Conservation (phyloP, 2,113 vertebrate genomes). For the Plestiodon gilberti region DNA sequence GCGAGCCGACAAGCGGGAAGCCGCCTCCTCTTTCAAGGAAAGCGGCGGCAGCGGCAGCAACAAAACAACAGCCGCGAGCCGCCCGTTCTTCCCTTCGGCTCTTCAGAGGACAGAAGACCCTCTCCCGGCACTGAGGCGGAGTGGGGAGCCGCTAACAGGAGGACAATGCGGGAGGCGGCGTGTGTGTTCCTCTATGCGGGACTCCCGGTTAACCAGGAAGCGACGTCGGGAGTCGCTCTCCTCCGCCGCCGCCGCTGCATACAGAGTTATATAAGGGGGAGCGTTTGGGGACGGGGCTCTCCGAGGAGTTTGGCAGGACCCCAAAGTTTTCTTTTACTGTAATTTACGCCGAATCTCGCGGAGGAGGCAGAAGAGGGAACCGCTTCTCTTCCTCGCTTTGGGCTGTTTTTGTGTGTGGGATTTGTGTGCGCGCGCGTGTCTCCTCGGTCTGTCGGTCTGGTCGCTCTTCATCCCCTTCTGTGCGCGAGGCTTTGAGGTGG, state of each 20-base stretch:
- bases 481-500: not conserved
- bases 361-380: no score
- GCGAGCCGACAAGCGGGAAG: not conserved
- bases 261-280: conserved; percentile 21
- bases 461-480: no score
- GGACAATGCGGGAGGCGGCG: conserved; percentile 40
- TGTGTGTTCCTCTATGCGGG: not conserved
- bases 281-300: not conserved
- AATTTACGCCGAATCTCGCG: no score
- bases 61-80: not conserved
- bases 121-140: not conserved
- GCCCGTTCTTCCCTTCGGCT: not conserved
- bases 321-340: conserved; percentile 19
- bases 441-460: no score
- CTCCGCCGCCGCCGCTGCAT: not conserved
- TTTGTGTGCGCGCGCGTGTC: no score
- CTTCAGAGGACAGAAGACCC: not conserved
- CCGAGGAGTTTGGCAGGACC: not conserved
- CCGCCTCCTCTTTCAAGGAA: not conserved
- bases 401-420: no score
- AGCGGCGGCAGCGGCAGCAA: no score
- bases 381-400: no score
- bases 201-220: conserved; percentile 5
- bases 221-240: not conserved
- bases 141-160: not conserved